Base-by-base conservation (phyloP, 2,113 vertebrate species). In the Apaloderma vittatum region DNA sequence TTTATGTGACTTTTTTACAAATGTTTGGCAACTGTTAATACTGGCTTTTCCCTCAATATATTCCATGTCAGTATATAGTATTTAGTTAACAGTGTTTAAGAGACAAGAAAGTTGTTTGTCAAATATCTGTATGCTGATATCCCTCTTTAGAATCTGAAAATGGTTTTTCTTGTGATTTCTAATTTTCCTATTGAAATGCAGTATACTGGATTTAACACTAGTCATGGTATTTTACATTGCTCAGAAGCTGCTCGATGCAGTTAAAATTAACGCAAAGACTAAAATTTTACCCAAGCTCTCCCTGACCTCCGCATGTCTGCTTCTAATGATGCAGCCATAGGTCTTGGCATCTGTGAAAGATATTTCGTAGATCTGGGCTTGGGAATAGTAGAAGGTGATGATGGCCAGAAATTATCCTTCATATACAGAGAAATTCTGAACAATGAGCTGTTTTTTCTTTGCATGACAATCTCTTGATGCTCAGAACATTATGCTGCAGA, bases 1-100 rank as follows among this genome's bases (percentile, higher is more conserved):
- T 98, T 94, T 97, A 96, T 84, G 45, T 81, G 90, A 97, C 87
- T 97, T 78, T 90, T 96, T 98, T 97, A 94, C 96, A 94, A 97
- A 97, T 83, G 84, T 93, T 96, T 97, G 93, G 88, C 94, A 95
- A 96, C 70, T 96, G 88, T 98, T 97, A 65, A 83, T 92, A 63
- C 74, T 95, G 88, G 19, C 73, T 97, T 95, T 94, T 70, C 43
- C 37, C 70, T 81, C 89, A 61, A 12, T 94, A 77, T 82, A 62
- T 77, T 74, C 17, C 8, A 4, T 93, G 46, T 95, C 74, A 81
- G 18, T 62, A 37, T 81, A 52, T 46, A 85, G 73, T 40, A 62
- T 94, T 90, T 85, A 93, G 24, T 75, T 89, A 62, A 73, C 30
- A 55, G 49, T 67, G 48, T 81, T 68, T 76, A 79, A 27, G n/a